phyloP scores from a whole-genome alignment of 2,797 vertebrate genomes.

The Sitta carolinensis region DNA sequence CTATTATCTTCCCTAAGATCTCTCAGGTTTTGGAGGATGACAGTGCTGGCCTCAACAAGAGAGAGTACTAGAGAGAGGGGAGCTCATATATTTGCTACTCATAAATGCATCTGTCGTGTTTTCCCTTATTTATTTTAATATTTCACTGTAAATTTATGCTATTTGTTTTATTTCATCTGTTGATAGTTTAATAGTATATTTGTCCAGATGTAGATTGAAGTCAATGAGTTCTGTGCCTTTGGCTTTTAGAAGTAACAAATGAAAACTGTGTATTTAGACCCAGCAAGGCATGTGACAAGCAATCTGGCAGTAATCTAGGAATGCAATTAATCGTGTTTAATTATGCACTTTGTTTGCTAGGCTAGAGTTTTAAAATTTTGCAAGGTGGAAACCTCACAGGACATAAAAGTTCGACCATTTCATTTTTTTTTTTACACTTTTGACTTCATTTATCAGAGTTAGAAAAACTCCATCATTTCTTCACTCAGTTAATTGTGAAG shows the following conservation, averaged over 20 bases:
- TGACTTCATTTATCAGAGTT: not conserved
- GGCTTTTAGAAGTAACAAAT: not conserved
- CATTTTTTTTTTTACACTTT: not conserved
- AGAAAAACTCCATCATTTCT: not conserved
- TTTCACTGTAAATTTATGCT: not conserved
- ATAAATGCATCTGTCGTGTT: not conserved
- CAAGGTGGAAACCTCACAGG: not conserved
- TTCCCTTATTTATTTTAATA: not conserved
- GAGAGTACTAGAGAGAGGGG: not conserved
- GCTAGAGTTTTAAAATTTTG: not conserved
- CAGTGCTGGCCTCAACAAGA: not conserved
- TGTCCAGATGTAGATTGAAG: not conserved
- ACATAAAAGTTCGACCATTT: not conserved
- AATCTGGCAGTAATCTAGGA: constrained; percentile 6
- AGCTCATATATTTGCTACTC: not conserved
- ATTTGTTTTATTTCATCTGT: not conserved
- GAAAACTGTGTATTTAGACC: not conserved
- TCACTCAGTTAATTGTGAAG: not conserved
- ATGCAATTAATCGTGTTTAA: not conserved
- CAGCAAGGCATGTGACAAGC: not conserved
- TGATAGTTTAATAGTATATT: not conserved
- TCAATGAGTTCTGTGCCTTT: not conserved
- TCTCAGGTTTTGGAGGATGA: not conserved
- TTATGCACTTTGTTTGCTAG: not conserved
- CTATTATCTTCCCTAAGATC: not conserved